Base-by-base conservation (phyloP, 2,888 invertebrate species). In the Gandaritis pyraliata region DNA sequence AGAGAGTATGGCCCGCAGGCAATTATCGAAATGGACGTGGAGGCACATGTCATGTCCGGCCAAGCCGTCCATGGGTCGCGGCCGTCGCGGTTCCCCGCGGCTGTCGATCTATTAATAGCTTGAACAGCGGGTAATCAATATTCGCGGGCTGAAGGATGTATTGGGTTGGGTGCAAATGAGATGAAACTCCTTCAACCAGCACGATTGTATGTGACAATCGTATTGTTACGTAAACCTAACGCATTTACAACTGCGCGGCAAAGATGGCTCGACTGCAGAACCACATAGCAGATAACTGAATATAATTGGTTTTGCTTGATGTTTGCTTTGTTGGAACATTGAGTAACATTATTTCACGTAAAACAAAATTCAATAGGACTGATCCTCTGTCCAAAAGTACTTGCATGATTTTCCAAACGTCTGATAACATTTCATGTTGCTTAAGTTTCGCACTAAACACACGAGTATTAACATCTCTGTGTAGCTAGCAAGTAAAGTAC, bases 21-120 rank as follows among this genome's bases (percentile, higher is more conserved):
- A 87, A 87, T 87, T 88, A 88, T 87, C 78, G 80, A 78, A 86
- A 83, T 85, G 85, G 83, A 80, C 82, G 85, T 78, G 76, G 80
- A 80, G 80, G 79, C 74, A 54, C 70, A 72, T 43, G 43, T 43
- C 68, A 76, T 66, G 70, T 63, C 58, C 58, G 38, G n/a, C 51
- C 23, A 38, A 15, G n/a, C 51, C 23, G 46, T 48, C 58, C 57
- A 77, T 76, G 74, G 76, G 77, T 75, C 78, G 75, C 72, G 72
- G 74, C 74, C 76, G 77, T 75, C 78, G 75, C 72, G 72, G 74
- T 74, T 72, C 77, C 75, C 76, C 72, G 65, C 61, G 61, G 72
- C 75, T 70, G 74, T 74, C 78, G 30, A 76, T 83, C 87, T 87
- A 88, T 85, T 88, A 86, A 87, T 87, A 88, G 86, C 83, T 77